These are phyloP conservation scores for Canis aureus DNA, from an alignment of 2,113 vertebrate species.

Conservation along the genomic window DNA sequence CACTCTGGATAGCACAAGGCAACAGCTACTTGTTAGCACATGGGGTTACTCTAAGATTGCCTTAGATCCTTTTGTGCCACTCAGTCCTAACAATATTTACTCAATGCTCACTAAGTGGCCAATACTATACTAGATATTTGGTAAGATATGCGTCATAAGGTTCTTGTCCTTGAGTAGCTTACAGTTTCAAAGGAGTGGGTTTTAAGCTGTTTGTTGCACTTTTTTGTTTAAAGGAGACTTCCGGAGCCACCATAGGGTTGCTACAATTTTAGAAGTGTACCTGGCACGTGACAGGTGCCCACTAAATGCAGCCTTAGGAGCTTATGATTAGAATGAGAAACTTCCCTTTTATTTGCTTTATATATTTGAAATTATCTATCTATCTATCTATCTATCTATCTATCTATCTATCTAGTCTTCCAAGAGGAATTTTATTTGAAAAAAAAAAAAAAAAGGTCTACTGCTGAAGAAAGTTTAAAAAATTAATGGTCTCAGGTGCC, in stretches of 20 bases:
- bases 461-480: constrained; percentile 25
- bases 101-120: neutral
- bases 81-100: neutral
- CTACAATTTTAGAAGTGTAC: constrained; percentile 1
- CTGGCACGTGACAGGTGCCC: neutral
- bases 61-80: neutral
- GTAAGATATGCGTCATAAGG: neutral
- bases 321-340: neutral
- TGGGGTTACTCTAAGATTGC: neutral
- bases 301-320: neutral
- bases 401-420: neutral
- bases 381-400: neutral
- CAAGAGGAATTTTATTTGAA: constrained; percentile 24
- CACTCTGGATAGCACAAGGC: neutral
- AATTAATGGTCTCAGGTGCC: neutral
- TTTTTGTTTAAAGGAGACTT: neutral
- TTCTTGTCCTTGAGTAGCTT: neutral
- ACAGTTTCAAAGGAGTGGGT: neutral
- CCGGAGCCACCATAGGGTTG: neutral
- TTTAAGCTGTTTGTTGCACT: neutral
- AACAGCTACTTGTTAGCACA: neutral
- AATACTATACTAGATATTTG: neutral
- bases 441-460: neutral
- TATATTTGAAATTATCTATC: neutral
- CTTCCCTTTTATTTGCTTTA: constrained; percentile 15